phyloP scores from a whole-genome alignment of 1,140 invertebrate genomes.

The Drosophila parvula region DNA sequence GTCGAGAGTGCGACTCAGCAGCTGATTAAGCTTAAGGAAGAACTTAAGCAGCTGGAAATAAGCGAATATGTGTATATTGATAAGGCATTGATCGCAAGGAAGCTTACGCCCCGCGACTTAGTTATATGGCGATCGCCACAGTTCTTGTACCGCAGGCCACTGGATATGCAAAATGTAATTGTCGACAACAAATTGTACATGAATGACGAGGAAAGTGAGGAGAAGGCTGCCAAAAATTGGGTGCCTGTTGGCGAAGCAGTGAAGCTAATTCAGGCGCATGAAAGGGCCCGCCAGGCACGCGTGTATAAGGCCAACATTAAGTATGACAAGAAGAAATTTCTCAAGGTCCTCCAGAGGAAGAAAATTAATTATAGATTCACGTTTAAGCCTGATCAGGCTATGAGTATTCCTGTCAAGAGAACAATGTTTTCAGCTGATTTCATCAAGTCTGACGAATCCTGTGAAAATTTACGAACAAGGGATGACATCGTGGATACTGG shows the following conservation, averaged over 20 bases:
- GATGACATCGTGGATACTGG: constrained; percentile 15
- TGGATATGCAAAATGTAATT: constrained; percentile 69
- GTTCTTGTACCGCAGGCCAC: constrained; percentile 69
- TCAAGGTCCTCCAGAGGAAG: constrained; percentile 53
- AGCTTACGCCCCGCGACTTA: constrained; percentile 85
- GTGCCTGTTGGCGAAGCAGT: constrained; percentile 62
- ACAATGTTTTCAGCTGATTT: constrained; percentile 70
- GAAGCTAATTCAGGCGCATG: constrained; percentile 85
- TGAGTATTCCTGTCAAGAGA: constrained; percentile 77
- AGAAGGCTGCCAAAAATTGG: constrained; percentile 36
- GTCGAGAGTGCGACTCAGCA: constrained; percentile 84
- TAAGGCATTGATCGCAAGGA: constrained; percentile 86
- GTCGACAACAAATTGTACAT: constrained; percentile 60
- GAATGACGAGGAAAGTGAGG: constrained; percentile 60
- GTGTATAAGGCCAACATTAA: constrained; percentile 81
- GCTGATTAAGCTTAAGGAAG: constrained; percentile 82
- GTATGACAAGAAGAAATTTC: constrained; percentile 55
- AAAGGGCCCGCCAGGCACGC: constrained; percentile 86
- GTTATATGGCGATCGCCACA: constrained; percentile 83
- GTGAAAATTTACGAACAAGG: constrained; percentile 37
- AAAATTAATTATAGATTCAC: constrained; percentile 70
- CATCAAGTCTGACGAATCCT: constrained; percentile 55
- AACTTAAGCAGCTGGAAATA: constrained; percentile 84
- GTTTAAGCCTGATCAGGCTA: constrained; percentile 71
- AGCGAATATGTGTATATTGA: constrained; percentile 87